Evolutionary conservation across 2,113 vertebrate species (phyloP).

Genomic region (Sinocyclocheilus rhinocerous): DNA sequence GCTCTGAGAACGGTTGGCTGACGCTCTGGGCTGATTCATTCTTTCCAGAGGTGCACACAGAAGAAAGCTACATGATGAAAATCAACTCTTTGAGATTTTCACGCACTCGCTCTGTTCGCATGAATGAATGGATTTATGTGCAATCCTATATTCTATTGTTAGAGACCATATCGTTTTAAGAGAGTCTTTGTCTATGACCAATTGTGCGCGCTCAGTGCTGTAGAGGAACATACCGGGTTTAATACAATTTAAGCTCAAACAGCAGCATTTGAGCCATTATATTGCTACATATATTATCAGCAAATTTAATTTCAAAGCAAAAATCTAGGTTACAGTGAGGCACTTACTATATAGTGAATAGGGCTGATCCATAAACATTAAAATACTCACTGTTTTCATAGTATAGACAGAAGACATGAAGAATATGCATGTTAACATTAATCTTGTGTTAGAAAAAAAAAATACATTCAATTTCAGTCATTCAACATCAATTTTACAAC

Average conservation of each 20-base stretch:
- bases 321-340: background rate
- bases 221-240: background rate
- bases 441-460: background rate
- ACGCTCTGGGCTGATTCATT: conserved; percentile 53
- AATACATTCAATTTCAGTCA: background rate
- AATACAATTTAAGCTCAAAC: background rate
- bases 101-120: background rate
- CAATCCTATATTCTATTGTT: background rate
- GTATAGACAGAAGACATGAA: background rate
- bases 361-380: background rate
- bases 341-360: background rate
- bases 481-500: background rate
- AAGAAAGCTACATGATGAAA: conserved; percentile 19
- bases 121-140: background rate
- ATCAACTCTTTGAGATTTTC: background rate
- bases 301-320: background rate
- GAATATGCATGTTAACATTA: background rate
- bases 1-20: conserved; percentile 49
- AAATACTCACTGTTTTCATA: background rate
- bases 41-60: conserved; percentile 59
- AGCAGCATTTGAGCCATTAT: background rate
- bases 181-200: background rate
- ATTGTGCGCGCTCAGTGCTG: background rate
- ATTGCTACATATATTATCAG: background rate
- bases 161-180: background rate